These are phyloP conservation scores for Eueremaeus valkanovi DNA, from an alignment of 2,888 invertebrate genomes.

Conservation along the genomic window DNA sequence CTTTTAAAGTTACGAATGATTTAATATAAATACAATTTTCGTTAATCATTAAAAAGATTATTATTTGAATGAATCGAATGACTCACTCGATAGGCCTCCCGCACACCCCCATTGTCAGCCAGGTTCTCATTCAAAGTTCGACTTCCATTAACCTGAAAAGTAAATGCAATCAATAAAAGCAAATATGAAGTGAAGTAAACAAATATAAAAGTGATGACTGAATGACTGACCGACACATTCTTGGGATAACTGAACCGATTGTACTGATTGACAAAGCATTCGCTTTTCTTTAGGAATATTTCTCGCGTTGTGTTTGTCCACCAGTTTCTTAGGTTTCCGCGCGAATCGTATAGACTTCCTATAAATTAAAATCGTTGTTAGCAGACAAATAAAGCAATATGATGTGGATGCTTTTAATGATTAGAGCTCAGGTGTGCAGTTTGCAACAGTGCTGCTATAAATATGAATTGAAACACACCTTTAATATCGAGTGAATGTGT, in stretches of 20 bases:
- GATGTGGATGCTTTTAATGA: no score
- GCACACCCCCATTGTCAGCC: slow-evolving; percentile 41
- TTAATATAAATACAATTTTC: neutral
- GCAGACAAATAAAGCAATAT: neutral
- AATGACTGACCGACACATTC: no score
- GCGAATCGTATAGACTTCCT: slow-evolving; percentile 35
- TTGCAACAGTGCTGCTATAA: no score
- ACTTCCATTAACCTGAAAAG: slow-evolving; percentile 19
- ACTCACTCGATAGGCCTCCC: slow-evolving; percentile 35
- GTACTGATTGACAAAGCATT: slow-evolving; percentile 40
- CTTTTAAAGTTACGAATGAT: neutral
- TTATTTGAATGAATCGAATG: neutral
- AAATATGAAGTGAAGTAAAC: no score
- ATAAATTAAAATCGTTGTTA: neutral
- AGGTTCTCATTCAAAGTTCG: slow-evolving; percentile 36
- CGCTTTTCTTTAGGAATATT: slow-evolving; percentile 23
- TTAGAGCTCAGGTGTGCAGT: no score
- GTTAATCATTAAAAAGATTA: neutral
- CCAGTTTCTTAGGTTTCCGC: slow-evolving; percentile 36
- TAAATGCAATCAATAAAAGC: no score
- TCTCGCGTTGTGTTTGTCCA: slow-evolving; percentile 24
- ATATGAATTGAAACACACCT: slow-evolving; percentile 25
- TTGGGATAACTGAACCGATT: neutral
- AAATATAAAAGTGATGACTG: neutral
- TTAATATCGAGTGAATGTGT: slow-evolving; percentile 36